phyloP scores from a whole-genome alignment of 2,888 invertebrate genomes.

The Iphiclides podalirius region DNA sequence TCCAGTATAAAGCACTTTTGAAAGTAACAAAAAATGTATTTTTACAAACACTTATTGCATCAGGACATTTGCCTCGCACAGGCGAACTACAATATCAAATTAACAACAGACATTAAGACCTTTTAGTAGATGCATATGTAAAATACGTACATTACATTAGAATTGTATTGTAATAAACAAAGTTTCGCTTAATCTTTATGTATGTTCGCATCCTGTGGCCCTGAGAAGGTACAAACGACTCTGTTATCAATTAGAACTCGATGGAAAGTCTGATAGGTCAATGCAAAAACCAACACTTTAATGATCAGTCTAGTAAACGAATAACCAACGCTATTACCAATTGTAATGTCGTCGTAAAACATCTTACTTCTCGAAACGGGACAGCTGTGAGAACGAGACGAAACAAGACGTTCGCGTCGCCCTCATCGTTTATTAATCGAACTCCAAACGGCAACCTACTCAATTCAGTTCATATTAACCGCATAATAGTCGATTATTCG shows the following conservation, averaged over 20 bases:
- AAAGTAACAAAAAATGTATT: too few species aligned
- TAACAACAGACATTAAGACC: too few species aligned
- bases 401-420: constrained; percentile 13
- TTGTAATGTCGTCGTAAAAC: background rate
- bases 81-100: too few species aligned
- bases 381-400: constrained; percentile 2
- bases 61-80: too few species aligned
- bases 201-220: too few species aligned
- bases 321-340: background rate
- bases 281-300: background rate
- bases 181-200: too few species aligned
- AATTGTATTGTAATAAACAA: too few species aligned
- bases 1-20: too few species aligned
- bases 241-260: background rate
- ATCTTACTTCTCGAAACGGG: background rate
- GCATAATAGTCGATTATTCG: constrained; percentile 6
- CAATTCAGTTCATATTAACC: constrained; percentile 9
- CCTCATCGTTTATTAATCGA: constrained; percentile 3
- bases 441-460: constrained; percentile 3
- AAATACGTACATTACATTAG: too few species aligned
- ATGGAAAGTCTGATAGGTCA: background rate
- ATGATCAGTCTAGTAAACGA: background rate
- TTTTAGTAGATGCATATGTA: too few species aligned
- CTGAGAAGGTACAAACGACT: too few species aligned
- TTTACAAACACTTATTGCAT: too few species aligned